Conservation (phyloP, 2,888 invertebrate species). For the Phlogophora meticulosa region DNA sequence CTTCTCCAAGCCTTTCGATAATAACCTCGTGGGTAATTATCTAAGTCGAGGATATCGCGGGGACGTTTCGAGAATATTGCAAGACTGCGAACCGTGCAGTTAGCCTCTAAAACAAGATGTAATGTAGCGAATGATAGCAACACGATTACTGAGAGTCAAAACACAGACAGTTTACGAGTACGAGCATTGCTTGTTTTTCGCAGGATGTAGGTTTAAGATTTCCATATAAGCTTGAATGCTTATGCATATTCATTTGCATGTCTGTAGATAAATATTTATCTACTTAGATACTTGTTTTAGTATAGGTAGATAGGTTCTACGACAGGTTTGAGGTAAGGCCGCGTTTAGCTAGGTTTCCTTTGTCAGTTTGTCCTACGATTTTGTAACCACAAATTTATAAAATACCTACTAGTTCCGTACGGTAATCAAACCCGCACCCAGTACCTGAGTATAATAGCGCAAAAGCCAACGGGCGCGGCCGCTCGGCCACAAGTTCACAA, state of each 20-base stretch:
- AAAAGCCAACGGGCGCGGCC: neutral
- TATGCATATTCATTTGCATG: conserved; percentile 18
- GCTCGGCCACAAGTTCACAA: neutral
- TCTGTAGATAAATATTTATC: neutral
- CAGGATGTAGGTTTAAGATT: conserved; percentile 10
- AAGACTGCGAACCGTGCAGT: conserved; percentile 47
- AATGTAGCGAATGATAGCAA: conserved; percentile 43
- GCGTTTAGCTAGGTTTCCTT: neutral
- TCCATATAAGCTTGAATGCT: conserved; percentile 11
- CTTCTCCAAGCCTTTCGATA: conserved; percentile 69
- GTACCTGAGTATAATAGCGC: too few relatives aligned
- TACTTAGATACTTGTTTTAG: conserved; percentile 3
- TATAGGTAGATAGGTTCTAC: conserved; percentile 1
- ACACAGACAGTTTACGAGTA: neutral
- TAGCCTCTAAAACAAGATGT: conserved; percentile 53
- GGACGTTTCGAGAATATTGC: conserved; percentile 62
- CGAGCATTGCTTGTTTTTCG: neutral
- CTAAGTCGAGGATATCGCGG: conserved; percentile 65
- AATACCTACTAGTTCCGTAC: neutral
- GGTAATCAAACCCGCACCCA: neutral
- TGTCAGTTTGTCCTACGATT: too few relatives aligned
- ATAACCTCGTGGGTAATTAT: conserved; percentile 74
- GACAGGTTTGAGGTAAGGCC: neutral
- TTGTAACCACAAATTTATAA: neutral
- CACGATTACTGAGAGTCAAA: conserved; percentile 13